Evolutionary conservation across 2,888 invertebrate species (phyloP), one percentile per base, ranked within the genome.

Genomic region (Unio pictorum): DNA sequence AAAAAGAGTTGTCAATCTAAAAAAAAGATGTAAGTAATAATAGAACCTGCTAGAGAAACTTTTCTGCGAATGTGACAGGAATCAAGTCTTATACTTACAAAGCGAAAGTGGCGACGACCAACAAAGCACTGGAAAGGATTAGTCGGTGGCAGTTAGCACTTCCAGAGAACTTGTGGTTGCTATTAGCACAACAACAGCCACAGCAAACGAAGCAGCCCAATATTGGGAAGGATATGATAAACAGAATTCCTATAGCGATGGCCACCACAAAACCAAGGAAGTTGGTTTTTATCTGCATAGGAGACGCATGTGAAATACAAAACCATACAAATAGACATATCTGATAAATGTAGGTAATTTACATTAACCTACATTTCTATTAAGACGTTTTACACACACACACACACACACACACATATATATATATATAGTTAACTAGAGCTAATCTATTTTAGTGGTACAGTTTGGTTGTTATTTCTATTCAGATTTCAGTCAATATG

Each of bases 181-280:
- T 73, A 60, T 82, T 80, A 6, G 87, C 88, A 71, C 87, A 86
- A 63, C 77, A 69, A 11, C 87, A 85, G 73, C 86, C 86, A 64
- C 86, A 85, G 70, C 87, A 85, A 73, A 87, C 83, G 67, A 85
- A 87, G 55, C 73, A 72, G 69, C 84, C 87, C 54, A 85, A 76
- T 54, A 87, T 64, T n/a, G 87, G 85, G 59, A 87, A 80, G 18
- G 84, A 69, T 55, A 87, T 18, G 18, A 86, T 61, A 69, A 85
- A 86, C 34, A 86, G 73, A 4, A 86, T 55, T 1, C 87, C 87
- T 11, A 87, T 70, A 15, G 69, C 82, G 30, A 86, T 67, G 55
- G 81, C 77, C 17, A 79, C 74, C 15, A 72, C 80, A 69, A 82
- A 86, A 3, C 87, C 87, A 8, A 78, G 63, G 55, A 71, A 79